These are phyloP conservation scores for Drosophila subsilvestris DNA, from an alignment of 2,888 invertebrate species.

Conservation along the genomic window DNA sequence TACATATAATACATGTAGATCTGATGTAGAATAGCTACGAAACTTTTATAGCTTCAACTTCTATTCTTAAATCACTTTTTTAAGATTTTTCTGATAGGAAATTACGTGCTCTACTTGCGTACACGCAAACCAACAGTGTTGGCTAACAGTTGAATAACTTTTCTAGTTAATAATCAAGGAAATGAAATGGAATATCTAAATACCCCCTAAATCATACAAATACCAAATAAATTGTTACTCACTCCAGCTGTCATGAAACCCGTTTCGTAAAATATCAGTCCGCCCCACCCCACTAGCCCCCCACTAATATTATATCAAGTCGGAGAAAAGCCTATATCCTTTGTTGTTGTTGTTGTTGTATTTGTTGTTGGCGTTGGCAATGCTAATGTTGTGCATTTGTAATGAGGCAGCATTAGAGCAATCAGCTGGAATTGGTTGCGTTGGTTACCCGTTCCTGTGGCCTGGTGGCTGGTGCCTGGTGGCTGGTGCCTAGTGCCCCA, in stretches of 20 bases:
- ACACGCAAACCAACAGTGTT: neutral
- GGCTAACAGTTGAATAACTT: neutral
- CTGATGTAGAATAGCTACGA: too few relatives aligned
- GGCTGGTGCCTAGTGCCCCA: neutral
- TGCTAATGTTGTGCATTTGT: conserved; percentile 45
- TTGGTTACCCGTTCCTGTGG: conserved; percentile 4
- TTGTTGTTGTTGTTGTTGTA: conserved; percentile 29
- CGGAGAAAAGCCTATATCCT: conserved; percentile 33
- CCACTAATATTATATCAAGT: conserved; percentile 36
- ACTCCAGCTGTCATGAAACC: neutral
- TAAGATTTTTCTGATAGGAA: neutral
- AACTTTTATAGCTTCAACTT: neutral
- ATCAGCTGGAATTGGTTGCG: conserved; percentile 43
- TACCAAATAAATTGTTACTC: conserved; percentile 11
- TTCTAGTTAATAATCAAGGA: neutral
- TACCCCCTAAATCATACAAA: neutral
- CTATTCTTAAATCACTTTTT: neutral
- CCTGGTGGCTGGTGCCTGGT: neutral
- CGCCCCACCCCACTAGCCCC: neutral
- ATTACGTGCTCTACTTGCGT: neutral
- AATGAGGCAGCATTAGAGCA: conserved; percentile 51
- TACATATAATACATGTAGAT: too few relatives aligned
- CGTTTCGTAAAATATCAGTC: conserved; percentile 8
- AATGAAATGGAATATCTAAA: neutral
- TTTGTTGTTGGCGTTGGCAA: conserved; percentile 35